phyloP scores from a whole-genome alignment of 2,797 vertebrate species.

The Onychomys torridus region DNA sequence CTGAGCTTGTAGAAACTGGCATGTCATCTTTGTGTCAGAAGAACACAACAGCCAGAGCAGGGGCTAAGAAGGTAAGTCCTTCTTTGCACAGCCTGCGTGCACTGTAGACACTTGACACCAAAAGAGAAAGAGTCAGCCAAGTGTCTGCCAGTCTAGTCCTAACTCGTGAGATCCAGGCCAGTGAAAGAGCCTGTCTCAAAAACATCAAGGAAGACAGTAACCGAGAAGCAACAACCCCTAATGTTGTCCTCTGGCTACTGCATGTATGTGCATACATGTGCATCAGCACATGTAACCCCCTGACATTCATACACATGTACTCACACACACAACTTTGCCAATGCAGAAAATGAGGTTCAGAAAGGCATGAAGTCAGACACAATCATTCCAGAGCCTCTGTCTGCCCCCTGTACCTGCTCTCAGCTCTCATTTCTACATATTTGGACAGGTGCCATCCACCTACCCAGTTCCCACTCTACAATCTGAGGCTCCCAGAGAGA shows the following conservation, averaged over 20 bases:
- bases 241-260: neutral
- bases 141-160: neutral
- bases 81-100: neutral
- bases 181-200: neutral
- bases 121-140: neutral
- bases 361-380: neutral
- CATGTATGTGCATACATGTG: neutral
- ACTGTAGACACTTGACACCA: neutral
- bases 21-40: neutral
- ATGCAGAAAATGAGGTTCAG: neutral
- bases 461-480: neutral
- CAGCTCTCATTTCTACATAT: conserved; percentile 37
- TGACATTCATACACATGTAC: neutral
- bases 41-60: neutral
- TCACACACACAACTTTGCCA: neutral
- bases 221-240: neutral
- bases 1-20: neutral
- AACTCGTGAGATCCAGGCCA: neutral
- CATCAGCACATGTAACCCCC: neutral
- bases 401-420: neutral
- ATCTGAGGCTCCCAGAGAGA: neutral
- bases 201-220: neutral
- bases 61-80: neutral
- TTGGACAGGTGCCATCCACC: neutral
- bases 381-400: neutral